Evolutionary conservation across 1,140 invertebrate genomes (phyloP).

Genomic region (Leptestheria dahalacensis): DNA sequence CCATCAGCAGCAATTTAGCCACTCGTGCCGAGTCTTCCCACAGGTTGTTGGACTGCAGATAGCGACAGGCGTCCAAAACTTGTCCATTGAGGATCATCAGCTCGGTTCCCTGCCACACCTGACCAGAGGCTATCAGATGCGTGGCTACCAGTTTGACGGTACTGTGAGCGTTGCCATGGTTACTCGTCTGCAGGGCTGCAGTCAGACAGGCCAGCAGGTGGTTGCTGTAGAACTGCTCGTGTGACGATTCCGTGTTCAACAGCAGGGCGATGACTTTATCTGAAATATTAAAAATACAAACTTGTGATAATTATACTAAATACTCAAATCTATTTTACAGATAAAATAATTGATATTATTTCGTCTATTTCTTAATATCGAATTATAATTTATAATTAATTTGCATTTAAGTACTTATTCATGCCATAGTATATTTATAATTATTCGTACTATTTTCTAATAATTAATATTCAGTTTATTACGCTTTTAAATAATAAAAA

Average conservation of each 20-base stretch:
- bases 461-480: no score
- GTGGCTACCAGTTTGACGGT: conserved; percentile 13
- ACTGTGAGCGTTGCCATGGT: conserved; percentile 12
- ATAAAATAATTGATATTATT: no score
- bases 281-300: no score
- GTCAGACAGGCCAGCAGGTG: conserved; percentile 13
- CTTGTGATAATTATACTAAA: no score
- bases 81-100: conserved; percentile 9
- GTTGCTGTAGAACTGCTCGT: conserved; percentile 12
- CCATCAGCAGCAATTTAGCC: conserved; percentile 8
- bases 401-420: no score
- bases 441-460: no score
- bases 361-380: no score
- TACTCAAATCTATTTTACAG: no score
- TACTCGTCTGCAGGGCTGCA: conserved; percentile 6
- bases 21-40: conserved; percentile 12
- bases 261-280: conserved; percentile 10
- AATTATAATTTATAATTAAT: no score
- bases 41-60: conserved; percentile 8
- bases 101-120: conserved; percentile 13
- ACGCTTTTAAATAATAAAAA: no score
- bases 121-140: conserved; percentile 13
- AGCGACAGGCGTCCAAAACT: conserved; percentile 14
- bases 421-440: no score
- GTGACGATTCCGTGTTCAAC: conserved; percentile 10